Conservation (phyloP, 2,113 vertebrate species). For the Scatophagus argus region DNA sequence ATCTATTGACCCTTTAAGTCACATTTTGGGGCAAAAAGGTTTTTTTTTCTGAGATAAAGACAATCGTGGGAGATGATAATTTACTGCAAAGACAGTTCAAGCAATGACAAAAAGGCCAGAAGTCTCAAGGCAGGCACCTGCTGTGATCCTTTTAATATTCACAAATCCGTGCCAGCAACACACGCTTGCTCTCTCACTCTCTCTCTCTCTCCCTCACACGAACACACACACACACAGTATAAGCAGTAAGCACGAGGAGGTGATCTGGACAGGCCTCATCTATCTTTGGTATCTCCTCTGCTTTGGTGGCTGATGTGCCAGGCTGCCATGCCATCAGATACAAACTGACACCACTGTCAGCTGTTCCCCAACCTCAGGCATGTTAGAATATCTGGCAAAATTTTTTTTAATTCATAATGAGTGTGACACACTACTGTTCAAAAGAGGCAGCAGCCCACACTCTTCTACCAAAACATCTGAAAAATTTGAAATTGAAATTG, state of each 20-base stretch:
- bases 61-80: neutral
- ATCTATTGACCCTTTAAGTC: neutral
- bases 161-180: conserved; percentile 45
- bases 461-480: conserved; percentile 3
- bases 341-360: conserved; percentile 61
- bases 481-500: no score
- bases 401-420: conserved; percentile 39
- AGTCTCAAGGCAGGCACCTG: conserved; percentile 60
- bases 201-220: conserved; percentile 23
- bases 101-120: conserved; percentile 46
- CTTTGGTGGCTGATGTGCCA: conserved; percentile 57
- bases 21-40: neutral
- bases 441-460: neutral
- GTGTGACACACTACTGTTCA: neutral
- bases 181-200: conserved; percentile 22
- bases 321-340: conserved; percentile 60
- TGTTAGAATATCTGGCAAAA: conserved; percentile 30
- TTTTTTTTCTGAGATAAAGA: neutral
- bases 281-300: conserved; percentile 68
- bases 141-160: conserved; percentile 67
- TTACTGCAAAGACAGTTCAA: conserved; percentile 19
- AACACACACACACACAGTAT: conserved; percentile 12
- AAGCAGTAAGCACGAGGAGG: conserved; percentile 44
- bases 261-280: conserved; percentile 64
- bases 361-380: conserved; percentile 60